Base-by-base conservation (phyloP, 2,113 vertebrate genomes). In the Miniopterus natalensis region DNA sequence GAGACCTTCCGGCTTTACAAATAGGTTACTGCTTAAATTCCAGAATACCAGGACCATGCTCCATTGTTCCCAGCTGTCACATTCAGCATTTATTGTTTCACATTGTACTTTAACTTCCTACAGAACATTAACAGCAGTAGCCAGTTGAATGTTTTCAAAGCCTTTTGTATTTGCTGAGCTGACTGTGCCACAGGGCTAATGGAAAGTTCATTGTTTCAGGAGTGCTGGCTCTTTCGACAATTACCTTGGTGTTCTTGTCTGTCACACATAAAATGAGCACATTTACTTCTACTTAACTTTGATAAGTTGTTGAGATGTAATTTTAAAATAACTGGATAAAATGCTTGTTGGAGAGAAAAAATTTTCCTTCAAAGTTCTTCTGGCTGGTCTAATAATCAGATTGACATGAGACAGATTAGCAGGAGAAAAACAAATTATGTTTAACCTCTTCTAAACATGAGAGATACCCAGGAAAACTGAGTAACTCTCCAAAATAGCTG, bases 121-220 rank as follows among this genome's bases (percentile, higher is more conserved):
- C 40, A 65, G 59, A 79, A 90, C n/a, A 36, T 86, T 94, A 94
- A 86, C 83, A 88, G 55, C 74, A 70, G 13, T 31, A 59, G 47
- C 91, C 85, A 47, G 73, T 29, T 61, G 84, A 87, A 95, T 87
- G 68, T 88, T 94, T 97, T 88, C 75, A 55, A 92, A 92, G 95
- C 27, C 90, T 78, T 95, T 92, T 73, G 23, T 31, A 53, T 65
- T 74, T 63, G 40, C 36, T 92, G 85, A 36, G 55, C 49, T 89
- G 31, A 81, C 45, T 42, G 51, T 73, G 77, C 57, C 57, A 23
- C 85, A 29, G 10, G 63, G 61, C 78, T 80, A 94, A 87, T 96
- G 86, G 78, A 65, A 86, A 86, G 79, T 49, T 77, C 63, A 31
- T 87, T 84, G 59, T 91, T 96, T 70, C 40, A 42, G 80, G 45